These are phyloP conservation scores for Phenganax marumi DNA, from an alignment of 92 coral and sea anemone species.

Conservation along the genomic window DNA sequence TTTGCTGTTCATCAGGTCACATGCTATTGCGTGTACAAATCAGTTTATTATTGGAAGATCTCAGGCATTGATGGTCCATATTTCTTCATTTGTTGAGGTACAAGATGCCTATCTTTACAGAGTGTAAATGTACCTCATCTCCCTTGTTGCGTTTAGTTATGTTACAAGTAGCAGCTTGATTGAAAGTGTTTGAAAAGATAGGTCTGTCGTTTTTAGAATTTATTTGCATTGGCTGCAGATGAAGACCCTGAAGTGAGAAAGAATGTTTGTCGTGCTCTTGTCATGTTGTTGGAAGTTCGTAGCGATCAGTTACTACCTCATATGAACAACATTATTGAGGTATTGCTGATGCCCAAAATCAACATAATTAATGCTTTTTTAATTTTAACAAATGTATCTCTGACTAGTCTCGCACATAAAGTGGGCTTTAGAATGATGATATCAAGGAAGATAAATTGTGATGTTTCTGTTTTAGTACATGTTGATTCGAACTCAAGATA, in stretches of 20 bases:
- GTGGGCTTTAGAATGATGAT: background rate
- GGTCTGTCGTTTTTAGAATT: slow-evolving; percentile 55
- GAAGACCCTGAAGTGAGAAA: slow-evolving; percentile 97
- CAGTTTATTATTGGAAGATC: slow-evolving; percentile 94
- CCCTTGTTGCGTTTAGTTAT: too few relatives aligned
- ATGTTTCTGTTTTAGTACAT: slow-evolving; percentile 66
- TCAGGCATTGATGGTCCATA: slow-evolving; percentile 95
- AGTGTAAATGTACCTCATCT: background rate
- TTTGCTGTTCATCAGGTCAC: slow-evolving; percentile 64
- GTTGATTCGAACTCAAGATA: slow-evolving; percentile 94
- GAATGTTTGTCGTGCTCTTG: slow-evolving; percentile 98
- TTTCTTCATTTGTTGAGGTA: slow-evolving; percentile 95
- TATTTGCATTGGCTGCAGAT: slow-evolving; percentile 94
- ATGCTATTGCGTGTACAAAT: slow-evolving; percentile 96
- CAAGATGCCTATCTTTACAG: background rate
- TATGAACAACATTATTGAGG: slow-evolving; percentile 98
- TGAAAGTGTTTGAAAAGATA: background rate
- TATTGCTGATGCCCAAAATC: slow-evolving; percentile 4
- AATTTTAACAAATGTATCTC: too few relatives aligned
- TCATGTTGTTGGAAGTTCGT: slow-evolving; percentile 94
- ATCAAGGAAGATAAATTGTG: background rate
- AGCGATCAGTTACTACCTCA: slow-evolving; percentile 95
- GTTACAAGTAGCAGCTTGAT: too few relatives aligned
- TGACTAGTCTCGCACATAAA: too few relatives aligned
- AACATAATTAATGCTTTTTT: too few relatives aligned